A percentile compares a stretch with the other conserved stretches of the same genome.
phyloP scores from a whole-genome alignment of 1,140 invertebrate genomes.

The Aphaenogaster rudis region DNA sequence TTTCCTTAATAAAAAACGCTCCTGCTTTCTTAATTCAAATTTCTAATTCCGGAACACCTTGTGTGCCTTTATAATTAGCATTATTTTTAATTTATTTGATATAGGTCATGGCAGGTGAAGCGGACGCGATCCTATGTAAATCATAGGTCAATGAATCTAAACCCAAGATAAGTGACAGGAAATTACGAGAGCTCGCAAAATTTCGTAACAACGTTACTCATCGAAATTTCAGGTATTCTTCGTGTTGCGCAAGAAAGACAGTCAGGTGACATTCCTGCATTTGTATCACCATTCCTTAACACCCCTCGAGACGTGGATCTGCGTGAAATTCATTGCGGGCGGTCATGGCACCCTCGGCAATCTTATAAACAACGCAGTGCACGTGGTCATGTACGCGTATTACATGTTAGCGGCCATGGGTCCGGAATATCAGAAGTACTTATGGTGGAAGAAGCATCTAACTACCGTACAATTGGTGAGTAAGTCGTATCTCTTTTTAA shows the following conservation, averaged over 20 bases:
- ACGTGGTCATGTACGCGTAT: conserved; percentile 98
- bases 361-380: conserved; percentile 97
- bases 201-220: neutral
- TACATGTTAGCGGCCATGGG: conserved; percentile 97
- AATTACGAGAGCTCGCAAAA: neutral
- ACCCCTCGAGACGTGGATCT: conserved; percentile 97
- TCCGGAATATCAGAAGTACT: conserved; percentile 95
- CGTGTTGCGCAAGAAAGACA: conserved; percentile 96
- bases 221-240: conserved; percentile 92
- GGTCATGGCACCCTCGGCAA: conserved; percentile 97
- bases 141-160: conserved; percentile 2
- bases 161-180: conserved; percentile 9
- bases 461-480: conserved; percentile 96
- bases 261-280: conserved; percentile 96
- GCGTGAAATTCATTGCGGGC: conserved; percentile 97
- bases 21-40: neutral
- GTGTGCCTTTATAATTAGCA: neutral
- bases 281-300: conserved; percentile 98
- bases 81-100: neutral
- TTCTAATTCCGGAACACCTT: neutral
- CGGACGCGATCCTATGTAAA: neutral
- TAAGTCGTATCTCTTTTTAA: conserved; percentile 63
- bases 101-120: neutral
- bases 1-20: neutral
- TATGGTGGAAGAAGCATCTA: conserved; percentile 98